Percentiles rank a stretch among this genome's conserved stretches.
These are phyloP conservation scores for Nibea albiflora DNA, from an alignment of 2,113 vertebrate genomes.

Conservation along the genomic window DNA sequence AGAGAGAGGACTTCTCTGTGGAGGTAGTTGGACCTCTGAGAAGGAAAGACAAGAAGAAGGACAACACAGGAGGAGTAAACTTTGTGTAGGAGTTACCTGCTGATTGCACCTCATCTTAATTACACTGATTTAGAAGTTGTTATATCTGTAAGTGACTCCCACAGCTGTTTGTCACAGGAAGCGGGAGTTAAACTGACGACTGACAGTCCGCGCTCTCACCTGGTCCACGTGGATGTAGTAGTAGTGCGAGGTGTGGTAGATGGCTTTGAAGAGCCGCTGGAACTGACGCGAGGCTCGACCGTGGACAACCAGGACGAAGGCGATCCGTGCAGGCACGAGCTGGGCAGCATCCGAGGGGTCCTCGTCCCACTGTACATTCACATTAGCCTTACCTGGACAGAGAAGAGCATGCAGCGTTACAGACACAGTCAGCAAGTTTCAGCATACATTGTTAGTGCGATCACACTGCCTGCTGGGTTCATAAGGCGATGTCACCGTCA, in stretches of 20 bases:
- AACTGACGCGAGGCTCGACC: constrained; percentile 95
- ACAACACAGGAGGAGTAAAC: neutral
- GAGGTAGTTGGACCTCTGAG: constrained; percentile 93
- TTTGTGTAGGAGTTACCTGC: neutral
- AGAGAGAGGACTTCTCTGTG: constrained; percentile 91
- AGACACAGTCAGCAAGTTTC: neutral
- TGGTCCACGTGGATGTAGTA: constrained; percentile 99
- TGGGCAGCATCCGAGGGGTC: constrained; percentile 85
- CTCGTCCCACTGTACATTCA: constrained; percentile 93
- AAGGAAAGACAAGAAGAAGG: neutral
- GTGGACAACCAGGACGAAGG: constrained; percentile 95
- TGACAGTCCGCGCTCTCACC: constrained; percentile 77
- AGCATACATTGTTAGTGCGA: neutral
- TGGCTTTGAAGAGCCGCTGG: constrained; percentile 96
- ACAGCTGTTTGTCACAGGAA: neutral
- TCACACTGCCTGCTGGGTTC: neutral
- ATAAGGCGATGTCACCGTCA: neutral
- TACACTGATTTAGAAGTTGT: neutral
- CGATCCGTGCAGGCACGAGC: constrained; percentile 88
- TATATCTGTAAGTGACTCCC: neutral
- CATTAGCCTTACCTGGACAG: constrained; percentile 90
- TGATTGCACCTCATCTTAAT: no score
- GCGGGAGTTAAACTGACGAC: neutral
- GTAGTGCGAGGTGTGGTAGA: constrained; percentile 97
- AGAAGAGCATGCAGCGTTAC: neutral